Conservation (phyloP, 2,113 vertebrate genomes). For the Sceloporus undulatus region DNA sequence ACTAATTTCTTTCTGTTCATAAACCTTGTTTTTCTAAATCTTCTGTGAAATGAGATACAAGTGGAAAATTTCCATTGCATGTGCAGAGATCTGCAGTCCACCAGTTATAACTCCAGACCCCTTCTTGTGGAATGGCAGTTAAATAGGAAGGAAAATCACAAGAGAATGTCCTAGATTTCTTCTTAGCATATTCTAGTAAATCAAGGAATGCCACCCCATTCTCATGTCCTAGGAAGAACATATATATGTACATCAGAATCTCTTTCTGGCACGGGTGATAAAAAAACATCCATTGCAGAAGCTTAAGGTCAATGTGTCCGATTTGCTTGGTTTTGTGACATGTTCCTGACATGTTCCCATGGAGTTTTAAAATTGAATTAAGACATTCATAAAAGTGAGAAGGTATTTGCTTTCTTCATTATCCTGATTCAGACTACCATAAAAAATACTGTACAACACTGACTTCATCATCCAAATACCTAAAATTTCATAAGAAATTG, state of each 20-base stretch:
- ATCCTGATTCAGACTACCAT: constrained; percentile 19
- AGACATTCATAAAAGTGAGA: neutral
- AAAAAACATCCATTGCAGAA: neutral
- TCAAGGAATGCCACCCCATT: neutral
- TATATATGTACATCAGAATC: neutral
- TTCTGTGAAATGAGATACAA: constrained; percentile 37
- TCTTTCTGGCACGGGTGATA: neutral
- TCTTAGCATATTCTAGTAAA: neutral
- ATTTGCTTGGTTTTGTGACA: neutral
- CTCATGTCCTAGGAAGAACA: too few species aligned
- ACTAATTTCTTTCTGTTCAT: constrained; percentile 35
- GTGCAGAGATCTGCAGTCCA: neutral
- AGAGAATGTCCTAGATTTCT: neutral
- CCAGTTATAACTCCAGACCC: neutral
- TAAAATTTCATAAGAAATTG: constrained; percentile 39
- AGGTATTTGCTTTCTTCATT: constrained; percentile 1
- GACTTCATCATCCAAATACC: constrained; percentile 4
- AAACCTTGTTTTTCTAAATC: constrained; percentile 41
- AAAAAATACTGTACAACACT: constrained; percentile 18
- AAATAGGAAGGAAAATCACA: neutral
- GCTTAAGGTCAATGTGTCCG: neutral
- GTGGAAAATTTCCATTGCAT: constrained; percentile 23
- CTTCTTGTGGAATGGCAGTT: neutral
- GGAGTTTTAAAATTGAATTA: neutral
- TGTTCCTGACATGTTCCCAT: neutral